These are phyloP conservation scores for Ispidina picta DNA, from an alignment of 2,797 vertebrate genomes.

Conservation along the genomic window DNA sequence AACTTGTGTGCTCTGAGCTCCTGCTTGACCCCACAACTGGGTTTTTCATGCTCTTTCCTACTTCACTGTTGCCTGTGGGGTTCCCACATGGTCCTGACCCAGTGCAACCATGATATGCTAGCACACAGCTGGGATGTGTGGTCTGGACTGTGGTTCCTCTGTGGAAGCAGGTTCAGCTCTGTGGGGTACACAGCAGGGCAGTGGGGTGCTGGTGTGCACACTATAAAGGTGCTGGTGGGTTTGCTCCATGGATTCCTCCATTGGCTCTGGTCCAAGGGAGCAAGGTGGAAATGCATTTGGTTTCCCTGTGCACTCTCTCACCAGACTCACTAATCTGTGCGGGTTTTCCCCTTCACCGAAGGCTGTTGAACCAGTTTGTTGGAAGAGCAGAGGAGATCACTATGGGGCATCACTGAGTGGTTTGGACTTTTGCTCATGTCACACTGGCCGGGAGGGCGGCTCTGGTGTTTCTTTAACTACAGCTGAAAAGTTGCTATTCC, in stretches of 20 bases:
- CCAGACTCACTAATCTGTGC: accelerated
- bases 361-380: background rate
- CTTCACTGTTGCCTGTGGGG: accelerated
- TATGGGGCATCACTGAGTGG: accelerated
- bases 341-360: background rate
- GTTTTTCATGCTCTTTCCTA: background rate
- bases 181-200: background rate
- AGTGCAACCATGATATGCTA: accelerated
- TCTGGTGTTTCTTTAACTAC: background rate
- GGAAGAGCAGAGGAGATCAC: background rate
- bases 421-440: background rate
- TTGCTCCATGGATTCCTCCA: background rate
- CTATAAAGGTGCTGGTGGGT: background rate
- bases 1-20: background rate
- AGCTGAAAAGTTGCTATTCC: background rate
- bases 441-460: background rate
- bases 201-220: too few relatives aligned
- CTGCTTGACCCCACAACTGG: background rate
- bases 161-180: accelerated
- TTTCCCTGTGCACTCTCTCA: accelerated
- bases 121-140: accelerated
- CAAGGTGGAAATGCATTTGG: accelerated
- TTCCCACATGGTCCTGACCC: accelerated
- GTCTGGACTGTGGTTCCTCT: background rate
- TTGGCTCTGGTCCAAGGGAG: background rate